Percentiles rank a stretch among this genome's conserved stretches.
phyloP scores from a whole-genome alignment of 35 echinoderm and acorn worm genomes.

The Amphiura filiformis region DNA sequence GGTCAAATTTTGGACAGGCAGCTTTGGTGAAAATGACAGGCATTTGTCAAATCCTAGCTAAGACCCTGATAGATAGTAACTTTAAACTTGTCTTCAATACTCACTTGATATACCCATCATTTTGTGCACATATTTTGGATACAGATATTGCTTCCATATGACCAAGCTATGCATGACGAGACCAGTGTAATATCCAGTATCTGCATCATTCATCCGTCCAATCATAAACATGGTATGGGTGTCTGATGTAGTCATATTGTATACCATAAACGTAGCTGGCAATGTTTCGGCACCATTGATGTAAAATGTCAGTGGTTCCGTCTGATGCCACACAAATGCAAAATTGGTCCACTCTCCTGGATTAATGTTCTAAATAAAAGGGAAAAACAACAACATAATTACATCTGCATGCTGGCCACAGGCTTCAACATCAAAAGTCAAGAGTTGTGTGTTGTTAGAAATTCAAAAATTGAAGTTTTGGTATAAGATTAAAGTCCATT shows the following conservation, averaged over 20 bases:
- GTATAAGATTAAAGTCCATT: too few species aligned
- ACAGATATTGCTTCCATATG: conserved; percentile 73
- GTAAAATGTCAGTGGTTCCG: conserved; percentile 44
- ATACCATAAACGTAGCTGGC: neutral
- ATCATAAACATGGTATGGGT: conserved; percentile 12
- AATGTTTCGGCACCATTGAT: conserved; percentile 48
- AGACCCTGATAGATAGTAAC: neutral
- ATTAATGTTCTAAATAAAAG: neutral
- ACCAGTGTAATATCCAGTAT: conserved; percentile 28
- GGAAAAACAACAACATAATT: too few species aligned
- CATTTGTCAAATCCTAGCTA: too few species aligned
- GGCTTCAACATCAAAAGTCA: too few species aligned
- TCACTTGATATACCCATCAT: conserved; percentile 76
- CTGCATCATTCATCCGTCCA: conserved; percentile 38
- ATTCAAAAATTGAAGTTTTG: too few species aligned
- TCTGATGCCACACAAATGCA: conserved; percentile 68
- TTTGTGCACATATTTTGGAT: conserved; percentile 52
- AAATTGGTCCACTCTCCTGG: conserved; percentile 62
- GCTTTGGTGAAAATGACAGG: too few species aligned
- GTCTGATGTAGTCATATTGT: neutral
- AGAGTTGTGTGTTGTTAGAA: too few species aligned
- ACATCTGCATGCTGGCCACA: too few species aligned
- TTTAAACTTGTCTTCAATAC: neutral
- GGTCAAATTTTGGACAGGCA: too few species aligned
- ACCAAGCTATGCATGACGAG: conserved; percentile 60